Conservation (phyloP, 2,113 vertebrate species). For the Archocentrus centrarchus region DNA sequence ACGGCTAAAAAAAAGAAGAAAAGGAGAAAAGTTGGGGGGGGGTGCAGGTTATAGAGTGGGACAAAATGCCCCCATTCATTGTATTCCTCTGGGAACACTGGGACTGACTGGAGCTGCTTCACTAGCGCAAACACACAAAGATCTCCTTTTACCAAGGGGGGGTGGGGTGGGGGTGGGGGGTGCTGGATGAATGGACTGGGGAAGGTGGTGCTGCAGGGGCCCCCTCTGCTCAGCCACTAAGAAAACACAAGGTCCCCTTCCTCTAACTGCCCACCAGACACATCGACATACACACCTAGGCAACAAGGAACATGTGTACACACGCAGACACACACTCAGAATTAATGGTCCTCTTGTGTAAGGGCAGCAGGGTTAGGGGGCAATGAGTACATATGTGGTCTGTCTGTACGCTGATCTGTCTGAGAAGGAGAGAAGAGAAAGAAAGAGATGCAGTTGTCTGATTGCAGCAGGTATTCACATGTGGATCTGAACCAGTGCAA, state of each 20-base stretch:
- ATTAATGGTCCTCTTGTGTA: conserved; percentile 72
- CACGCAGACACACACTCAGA: conserved; percentile 42
- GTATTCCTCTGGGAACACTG: conserved; percentile 93
- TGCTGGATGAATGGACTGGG: conserved; percentile 88
- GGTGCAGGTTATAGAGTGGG: conserved; percentile 75
- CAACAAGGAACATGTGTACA: conserved; percentile 58
- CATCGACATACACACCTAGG: conserved; percentile 57
- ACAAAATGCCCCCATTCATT: conserved; percentile 97
- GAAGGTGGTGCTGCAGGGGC: conserved; percentile 59
- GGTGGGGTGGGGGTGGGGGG: background rate
- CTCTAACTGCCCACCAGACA: conserved; percentile 78
- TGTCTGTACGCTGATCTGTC: conserved; percentile 17
- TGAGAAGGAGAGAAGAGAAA: conserved; percentile 3
- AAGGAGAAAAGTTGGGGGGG: conserved; percentile 16
- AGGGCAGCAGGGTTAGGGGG: conserved; percentile 39
- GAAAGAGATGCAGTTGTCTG: conserved; percentile 18
- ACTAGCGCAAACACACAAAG: conserved; percentile 92
- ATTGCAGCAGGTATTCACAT: conserved; percentile 27
- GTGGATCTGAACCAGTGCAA: background rate
- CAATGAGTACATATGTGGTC: conserved; percentile 38
- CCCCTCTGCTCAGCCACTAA: conserved; percentile 89
- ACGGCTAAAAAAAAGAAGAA: conserved; percentile 24
- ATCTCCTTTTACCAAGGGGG: conserved; percentile 86
- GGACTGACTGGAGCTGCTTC: conserved; percentile 82
- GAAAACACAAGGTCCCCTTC: conserved; percentile 91